These are phyloP conservation scores for Drosophila nigrodunni DNA, from an alignment of 1,140 invertebrate genomes.

Conservation along the genomic window DNA sequence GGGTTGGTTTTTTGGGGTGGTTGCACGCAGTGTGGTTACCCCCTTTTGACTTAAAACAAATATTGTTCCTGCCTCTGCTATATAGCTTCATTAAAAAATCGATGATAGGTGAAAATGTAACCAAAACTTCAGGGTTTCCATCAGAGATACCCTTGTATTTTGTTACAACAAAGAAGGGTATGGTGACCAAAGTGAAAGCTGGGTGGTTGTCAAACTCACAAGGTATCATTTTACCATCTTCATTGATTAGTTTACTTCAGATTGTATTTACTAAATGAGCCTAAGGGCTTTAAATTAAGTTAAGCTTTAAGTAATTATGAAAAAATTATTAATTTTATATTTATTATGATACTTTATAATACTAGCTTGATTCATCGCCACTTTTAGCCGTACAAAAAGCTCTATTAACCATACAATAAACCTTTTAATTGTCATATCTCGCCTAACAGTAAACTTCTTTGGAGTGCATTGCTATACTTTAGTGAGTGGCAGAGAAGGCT, in stretches of 20 bases:
- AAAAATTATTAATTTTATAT: too few species aligned
- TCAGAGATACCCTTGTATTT: neutral
- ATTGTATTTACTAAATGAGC: too few species aligned
- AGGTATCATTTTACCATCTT: too few species aligned
- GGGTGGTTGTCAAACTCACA: neutral
- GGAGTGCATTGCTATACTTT: conserved; percentile 1
- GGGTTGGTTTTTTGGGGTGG: conserved; percentile 66
- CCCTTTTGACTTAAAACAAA: conserved; percentile 50
- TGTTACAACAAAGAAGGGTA: neutral
- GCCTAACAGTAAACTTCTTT: neutral
- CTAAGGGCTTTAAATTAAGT: too few species aligned
- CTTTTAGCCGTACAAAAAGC: neutral
- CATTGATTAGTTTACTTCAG: too few species aligned
- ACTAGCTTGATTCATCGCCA: too few species aligned
- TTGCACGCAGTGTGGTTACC: conserved; percentile 41
- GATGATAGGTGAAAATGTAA: conserved; percentile 55
- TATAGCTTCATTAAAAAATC: conserved; percentile 77
- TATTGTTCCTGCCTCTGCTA: conserved; percentile 51
- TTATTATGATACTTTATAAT: too few species aligned
- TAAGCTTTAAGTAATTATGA: too few species aligned
- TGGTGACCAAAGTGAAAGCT: neutral
- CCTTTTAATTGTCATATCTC: neutral
- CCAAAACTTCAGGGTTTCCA: conserved; percentile 21
- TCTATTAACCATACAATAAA: neutral
- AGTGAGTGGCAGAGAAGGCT: conserved; percentile 26